Evolutionary conservation across 1,140 invertebrate genomes (phyloP), one percentile per base, ranked within the genome.

Genomic region (Lepidurus packardi): DNA sequence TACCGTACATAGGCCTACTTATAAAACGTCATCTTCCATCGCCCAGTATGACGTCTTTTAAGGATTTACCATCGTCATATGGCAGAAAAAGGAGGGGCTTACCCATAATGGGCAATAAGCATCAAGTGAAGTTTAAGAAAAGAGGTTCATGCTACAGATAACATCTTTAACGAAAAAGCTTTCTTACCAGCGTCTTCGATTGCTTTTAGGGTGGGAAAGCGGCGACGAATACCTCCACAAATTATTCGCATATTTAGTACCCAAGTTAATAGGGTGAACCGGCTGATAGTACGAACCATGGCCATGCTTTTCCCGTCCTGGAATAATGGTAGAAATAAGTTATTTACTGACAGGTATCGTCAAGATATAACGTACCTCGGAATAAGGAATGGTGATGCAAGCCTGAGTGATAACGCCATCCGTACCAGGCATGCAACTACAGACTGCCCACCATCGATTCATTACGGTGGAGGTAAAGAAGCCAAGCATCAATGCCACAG

Each of bases 401-500:
- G 78, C 78, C 8, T 75, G 5, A 47, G 73, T 78, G 73, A 78
- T 78, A 25, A 78, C 75, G 25, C 75, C 75, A n/a, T 74, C 78
- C 34, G 78, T 78, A 24, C 78, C 78, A 34, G 78, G 78, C 13
- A 78, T 78, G 24, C 34, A 43, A 9, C 73, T 74, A 13, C 75
- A 78, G 1, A 78, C 73, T n/a, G 78, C 73, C 78, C 78, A 78
- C 78, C 78, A 78, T 74, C 78, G 16, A 43, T 75, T 73, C 78
- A 78, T 75, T 10, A 78, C 43, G 21, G 43, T 65, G 7, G 74
- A 43, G 2, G 78, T 78, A 41, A 78, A 78, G 73, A 78, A 78
- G 11, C 78, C 78, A 13, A 78, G 78, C 34, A 78, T 74, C 41
- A 78, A 47, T 43, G 47, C 78, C 73, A 78, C 78, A 1, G 78